phyloP scores from a whole-genome alignment of 2,113 vertebrate species.

The Vulpes ferrilata region DNA sequence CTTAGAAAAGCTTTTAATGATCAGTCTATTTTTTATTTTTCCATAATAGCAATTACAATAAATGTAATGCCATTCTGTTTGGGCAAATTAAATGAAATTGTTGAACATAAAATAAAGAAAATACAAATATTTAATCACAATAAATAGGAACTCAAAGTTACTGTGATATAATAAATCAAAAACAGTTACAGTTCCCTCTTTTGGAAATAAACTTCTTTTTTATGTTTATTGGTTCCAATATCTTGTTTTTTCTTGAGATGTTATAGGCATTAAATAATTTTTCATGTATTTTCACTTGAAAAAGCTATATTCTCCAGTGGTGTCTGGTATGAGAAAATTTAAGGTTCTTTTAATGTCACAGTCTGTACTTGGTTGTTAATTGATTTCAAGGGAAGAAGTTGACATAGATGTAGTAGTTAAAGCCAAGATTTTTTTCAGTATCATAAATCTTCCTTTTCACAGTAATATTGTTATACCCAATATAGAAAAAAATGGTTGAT shows the following conservation, averaged over 20 bases:
- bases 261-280: background rate
- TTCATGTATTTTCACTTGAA: background rate
- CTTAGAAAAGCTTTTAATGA: background rate
- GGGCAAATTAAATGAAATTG: background rate
- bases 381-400: background rate
- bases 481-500: background rate
- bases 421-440: background rate
- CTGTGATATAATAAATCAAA: background rate
- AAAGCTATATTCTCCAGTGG: background rate
- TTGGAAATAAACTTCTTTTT: background rate
- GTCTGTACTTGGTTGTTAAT: background rate
- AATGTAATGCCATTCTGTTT: background rate
- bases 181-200: background rate
- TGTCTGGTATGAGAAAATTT: background rate
- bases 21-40: background rate
- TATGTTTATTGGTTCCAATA: background rate
- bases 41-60: background rate
- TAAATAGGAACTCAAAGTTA: background rate
- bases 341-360: background rate
- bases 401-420: background rate
- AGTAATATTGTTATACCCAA: background rate
- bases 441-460: background rate
- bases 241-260: background rate
- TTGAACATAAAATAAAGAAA: background rate
- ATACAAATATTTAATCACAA: background rate